A percentile compares a stretch with the other conserved stretches of the same genome.
These are phyloP conservation scores for Parazoanthus darwini DNA, from an alignment of 92 coral and sea anemone genomes.

Conservation along the genomic window DNA sequence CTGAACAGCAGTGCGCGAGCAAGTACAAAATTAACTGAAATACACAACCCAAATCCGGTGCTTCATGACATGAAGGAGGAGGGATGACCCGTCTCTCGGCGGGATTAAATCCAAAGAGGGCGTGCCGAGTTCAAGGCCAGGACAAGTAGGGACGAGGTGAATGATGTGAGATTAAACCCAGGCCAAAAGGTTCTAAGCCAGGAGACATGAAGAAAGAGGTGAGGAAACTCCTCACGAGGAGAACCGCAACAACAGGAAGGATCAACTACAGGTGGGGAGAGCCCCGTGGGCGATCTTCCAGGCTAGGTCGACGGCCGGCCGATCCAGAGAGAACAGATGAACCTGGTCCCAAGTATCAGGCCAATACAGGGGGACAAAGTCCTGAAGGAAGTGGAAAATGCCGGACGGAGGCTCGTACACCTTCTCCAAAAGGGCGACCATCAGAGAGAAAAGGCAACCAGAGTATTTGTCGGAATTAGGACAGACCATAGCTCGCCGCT, in stretches of 20 bases:
- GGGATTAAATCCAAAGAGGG: constrained; percentile 37
- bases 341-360: constrained; percentile 8
- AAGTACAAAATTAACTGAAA: too few species aligned
- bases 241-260: constrained; percentile 33
- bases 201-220: constrained; percentile 38
- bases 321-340: constrained; percentile 15
- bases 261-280: constrained; percentile 12
- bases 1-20: too few species aligned
- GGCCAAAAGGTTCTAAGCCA: constrained; percentile 13
- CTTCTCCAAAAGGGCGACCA: background rate
- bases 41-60: constrained; percentile 16
- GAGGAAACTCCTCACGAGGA: background rate
- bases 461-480: background rate
- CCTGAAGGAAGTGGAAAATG: background rate
- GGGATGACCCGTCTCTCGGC: background rate
- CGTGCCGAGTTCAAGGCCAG: background rate
- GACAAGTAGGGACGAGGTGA: background rate
- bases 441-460: background rate
- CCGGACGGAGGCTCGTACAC: background rate
- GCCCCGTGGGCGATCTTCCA: constrained; percentile 57
- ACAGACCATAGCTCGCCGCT: background rate
- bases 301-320: background rate
- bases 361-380: constrained; percentile 37
- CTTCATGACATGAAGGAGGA: background rate
- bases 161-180: constrained; percentile 16